These are phyloP conservation scores for Orthosia gracilis DNA, from an alignment of 2,888 invertebrate genomes.

Conservation along the genomic window DNA sequence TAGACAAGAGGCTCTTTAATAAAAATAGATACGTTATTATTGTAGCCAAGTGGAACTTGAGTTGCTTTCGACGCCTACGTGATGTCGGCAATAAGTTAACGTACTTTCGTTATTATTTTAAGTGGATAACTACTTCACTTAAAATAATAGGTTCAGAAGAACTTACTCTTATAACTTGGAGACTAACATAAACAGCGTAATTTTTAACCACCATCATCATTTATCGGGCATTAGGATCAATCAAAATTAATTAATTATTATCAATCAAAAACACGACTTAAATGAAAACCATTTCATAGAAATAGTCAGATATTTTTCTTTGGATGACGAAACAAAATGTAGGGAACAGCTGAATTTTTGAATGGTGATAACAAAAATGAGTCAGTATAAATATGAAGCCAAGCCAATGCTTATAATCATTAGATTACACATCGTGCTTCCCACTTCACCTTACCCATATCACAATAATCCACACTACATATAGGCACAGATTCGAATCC, in stretches of 20 bases:
- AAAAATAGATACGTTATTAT: constrained; percentile 22
- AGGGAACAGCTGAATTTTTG: no score
- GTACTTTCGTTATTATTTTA: constrained; percentile 28
- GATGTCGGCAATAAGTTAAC: constrained; percentile 7
- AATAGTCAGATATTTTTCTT: no score
- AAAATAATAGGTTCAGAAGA: constrained; percentile 12
- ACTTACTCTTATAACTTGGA: no score
- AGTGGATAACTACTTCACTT: neutral
- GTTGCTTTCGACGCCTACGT: constrained; percentile 6
- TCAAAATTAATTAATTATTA: no score
- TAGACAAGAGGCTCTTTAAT: constrained; percentile 6
- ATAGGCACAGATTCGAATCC: constrained; percentile 13
- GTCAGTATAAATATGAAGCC: no score
- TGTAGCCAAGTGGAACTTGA: constrained; percentile 12
- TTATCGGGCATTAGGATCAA: no score
- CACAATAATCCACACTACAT: neutral
- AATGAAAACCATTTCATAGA: no score
- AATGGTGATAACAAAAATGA: no score
- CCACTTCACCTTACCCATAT: neutral
- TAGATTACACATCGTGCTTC: constrained; percentile 5
- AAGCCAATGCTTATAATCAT: neutral
- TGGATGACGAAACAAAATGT: no score
- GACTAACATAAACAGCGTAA: no score
- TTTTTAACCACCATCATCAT: no score
- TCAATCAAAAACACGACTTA: no score